phyloP scores from a whole-genome alignment of 2,888 invertebrate species.

The Anticlea derivata region DNA sequence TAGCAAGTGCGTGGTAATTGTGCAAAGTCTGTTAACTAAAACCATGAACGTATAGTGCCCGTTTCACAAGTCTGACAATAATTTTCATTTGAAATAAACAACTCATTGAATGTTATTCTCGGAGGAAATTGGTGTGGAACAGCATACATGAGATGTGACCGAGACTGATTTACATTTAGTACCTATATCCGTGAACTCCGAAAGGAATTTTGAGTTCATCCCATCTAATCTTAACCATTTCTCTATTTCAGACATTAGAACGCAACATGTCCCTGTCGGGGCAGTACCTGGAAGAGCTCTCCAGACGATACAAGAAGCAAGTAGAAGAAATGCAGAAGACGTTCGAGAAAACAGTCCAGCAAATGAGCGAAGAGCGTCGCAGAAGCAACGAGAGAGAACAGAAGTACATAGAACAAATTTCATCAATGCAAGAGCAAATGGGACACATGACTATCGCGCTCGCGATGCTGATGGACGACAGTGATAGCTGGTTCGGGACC shows the following conservation, averaged over 20 bases:
- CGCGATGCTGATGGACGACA: constrained; percentile 84
- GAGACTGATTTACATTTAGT: background rate
- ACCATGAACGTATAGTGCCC: background rate
- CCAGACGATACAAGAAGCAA: constrained; percentile 97
- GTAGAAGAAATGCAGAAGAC: constrained; percentile 97
- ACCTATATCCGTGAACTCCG: background rate
- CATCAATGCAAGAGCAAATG: constrained; percentile 86
- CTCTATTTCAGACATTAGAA: constrained; percentile 90
- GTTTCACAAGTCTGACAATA: background rate
- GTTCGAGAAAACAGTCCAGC: constrained; percentile 90
- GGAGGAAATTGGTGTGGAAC: background rate
- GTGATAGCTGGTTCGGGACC: constrained; percentile 86
- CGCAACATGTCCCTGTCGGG: constrained; percentile 98
- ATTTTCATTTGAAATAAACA: background rate
- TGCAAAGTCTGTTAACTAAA: background rate
- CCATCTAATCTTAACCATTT: constrained; percentile 12
- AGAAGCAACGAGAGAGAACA: constrained; percentile 90
- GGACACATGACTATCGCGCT: constrained; percentile 85
- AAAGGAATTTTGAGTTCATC: too few relatives aligned
- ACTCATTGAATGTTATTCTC: too few relatives aligned
- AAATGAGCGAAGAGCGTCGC: constrained; percentile 88
- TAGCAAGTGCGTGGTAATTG: background rate
- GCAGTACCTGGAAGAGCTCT: constrained; percentile 98
- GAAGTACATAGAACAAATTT: constrained; percentile 91
- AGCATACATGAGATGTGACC: too few relatives aligned